A percentile compares a stretch with the other conserved stretches of the same genome.
Evolutionary conservation across 2,888 invertebrate genomes (phyloP).

Genomic region (Rhamnusium bicolor): DNA sequence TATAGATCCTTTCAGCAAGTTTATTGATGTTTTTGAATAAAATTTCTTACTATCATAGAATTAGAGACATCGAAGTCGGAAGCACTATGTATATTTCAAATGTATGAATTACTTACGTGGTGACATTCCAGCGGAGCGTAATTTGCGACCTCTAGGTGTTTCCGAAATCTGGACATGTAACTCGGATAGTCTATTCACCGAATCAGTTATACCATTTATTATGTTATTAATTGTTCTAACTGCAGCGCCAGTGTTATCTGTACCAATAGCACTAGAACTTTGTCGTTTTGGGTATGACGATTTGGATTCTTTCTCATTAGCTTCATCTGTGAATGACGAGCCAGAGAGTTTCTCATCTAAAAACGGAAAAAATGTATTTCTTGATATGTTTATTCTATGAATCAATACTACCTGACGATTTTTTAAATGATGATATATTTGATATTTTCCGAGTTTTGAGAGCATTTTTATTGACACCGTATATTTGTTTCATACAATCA

Average conservation of each 20-base stretch:
- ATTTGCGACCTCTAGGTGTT: conserved; percentile 46
- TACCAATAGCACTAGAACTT: conserved; percentile 63
- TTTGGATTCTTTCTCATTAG: conserved; percentile 27
- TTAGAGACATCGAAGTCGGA: too few species aligned
- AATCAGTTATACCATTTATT: conserved; percentile 66
- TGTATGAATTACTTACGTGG: conserved; percentile 37
- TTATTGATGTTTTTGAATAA: too few species aligned
- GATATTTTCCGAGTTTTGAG: conserved; percentile 48
- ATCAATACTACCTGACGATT: conserved; percentile 35
- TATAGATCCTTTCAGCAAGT: too few species aligned
- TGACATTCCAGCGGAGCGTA: conserved; percentile 20
- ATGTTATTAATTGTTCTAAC: conserved; percentile 67
- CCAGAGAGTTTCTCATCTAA: conserved; percentile 17
- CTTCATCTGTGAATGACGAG: conserved; percentile 33
- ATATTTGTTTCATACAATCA: conserved; percentile 70
- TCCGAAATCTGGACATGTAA: conserved; percentile 58
- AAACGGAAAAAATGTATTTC: neutral
- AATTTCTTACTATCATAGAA: too few species aligned
- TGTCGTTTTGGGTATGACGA: conserved; percentile 49
- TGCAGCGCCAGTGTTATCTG: conserved; percentile 65
- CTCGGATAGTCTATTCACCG: conserved; percentile 66
- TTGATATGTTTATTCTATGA: neutral
- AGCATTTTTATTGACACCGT: conserved; percentile 48
- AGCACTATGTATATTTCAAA: neutral
- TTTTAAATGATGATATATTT: conserved; percentile 25